A percentile compares a stretch with the other conserved stretches of the same genome.
Evolutionary conservation across 37 sponge, comb jelly and placozoan species (phyloP).

Genomic region (Ephydatia muelleri): DNA sequence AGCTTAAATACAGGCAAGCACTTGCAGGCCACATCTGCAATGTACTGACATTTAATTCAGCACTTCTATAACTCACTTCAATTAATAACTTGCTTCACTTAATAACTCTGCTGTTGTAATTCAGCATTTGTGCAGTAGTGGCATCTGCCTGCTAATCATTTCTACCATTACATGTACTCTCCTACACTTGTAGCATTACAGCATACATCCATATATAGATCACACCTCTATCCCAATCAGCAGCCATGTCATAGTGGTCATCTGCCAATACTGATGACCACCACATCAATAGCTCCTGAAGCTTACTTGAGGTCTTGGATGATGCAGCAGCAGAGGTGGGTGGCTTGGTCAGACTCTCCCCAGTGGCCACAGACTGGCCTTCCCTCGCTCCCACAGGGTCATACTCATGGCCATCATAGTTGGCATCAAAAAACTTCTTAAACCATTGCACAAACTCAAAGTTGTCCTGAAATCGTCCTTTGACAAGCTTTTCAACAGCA

Average conservation of each 20-base stretch:
- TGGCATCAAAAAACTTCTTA: conserved; percentile 95
- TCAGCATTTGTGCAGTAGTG: too few species aligned
- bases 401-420: conserved; percentile 84
- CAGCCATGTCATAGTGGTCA: background rate
- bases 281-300: background rate
- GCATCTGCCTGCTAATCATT: too few species aligned
- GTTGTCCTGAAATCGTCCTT: conserved; percentile 96
- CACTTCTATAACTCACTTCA: too few species aligned
- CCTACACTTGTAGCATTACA: too few species aligned
- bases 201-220: too few species aligned
- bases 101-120: too few species aligned
- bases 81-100: too few species aligned
- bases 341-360: conserved; percentile 6
- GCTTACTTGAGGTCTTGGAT: background rate
- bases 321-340: background rate
- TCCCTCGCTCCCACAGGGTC: conserved; percentile 78
- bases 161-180: too few species aligned
- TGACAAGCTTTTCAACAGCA: conserved; percentile 92
- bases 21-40: too few species aligned
- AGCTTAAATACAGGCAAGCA: too few species aligned
- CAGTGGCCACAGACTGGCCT: conserved; percentile 55
- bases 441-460: conserved; percentile 99
- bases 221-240: too few species aligned
- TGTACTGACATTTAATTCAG: too few species aligned
- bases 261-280: background rate